phyloP scores from a whole-genome alignment of 1,140 invertebrate species.

The Leptoteleia sp. region DNA sequence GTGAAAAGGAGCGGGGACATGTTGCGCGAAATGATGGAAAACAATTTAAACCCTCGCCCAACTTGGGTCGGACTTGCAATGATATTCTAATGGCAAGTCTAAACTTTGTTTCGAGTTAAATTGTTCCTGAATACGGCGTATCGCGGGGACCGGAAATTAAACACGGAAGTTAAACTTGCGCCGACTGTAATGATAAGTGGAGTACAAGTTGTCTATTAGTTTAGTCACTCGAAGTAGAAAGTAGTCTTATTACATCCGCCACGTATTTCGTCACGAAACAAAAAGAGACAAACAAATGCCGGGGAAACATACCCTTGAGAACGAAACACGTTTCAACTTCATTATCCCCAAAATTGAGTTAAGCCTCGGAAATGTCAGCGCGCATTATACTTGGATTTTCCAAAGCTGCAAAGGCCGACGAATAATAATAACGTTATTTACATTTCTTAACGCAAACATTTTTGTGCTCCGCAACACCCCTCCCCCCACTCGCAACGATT shows the following conservation, averaged over 20 bases:
- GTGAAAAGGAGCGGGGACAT: conserved; percentile 3
- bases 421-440: conserved; percentile 57
- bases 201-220: conserved; percentile 67
- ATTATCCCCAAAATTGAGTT: conserved; percentile 63
- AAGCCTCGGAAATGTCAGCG: conserved; percentile 57
- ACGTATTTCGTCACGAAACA: conserved; percentile 63
- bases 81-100: conserved; percentile 63
- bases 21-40: conserved; percentile 38
- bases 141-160: conserved; percentile 62
- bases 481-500: too few relatives aligned
- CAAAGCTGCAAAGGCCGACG: conserved; percentile 23
- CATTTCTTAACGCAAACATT: conserved; percentile 30
- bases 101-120: conserved; percentile 64
- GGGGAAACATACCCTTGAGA: conserved; percentile 62
- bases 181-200: conserved; percentile 63
- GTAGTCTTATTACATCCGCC: conserved; percentile 66
- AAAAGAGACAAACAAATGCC: conserved; percentile 65
- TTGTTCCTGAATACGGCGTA: conserved; percentile 61
- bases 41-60: conserved; percentile 38
- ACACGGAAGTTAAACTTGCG: conserved; percentile 62
- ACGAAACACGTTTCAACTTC: conserved; percentile 61
- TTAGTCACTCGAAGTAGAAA: conserved; percentile 66
- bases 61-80: conserved; percentile 55
- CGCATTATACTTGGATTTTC: conserved; percentile 60
- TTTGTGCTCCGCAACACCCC: too few relatives aligned